phyloP scores from a whole-genome alignment of 2,888 invertebrate genomes.

The Chymomyza caudatula region DNA sequence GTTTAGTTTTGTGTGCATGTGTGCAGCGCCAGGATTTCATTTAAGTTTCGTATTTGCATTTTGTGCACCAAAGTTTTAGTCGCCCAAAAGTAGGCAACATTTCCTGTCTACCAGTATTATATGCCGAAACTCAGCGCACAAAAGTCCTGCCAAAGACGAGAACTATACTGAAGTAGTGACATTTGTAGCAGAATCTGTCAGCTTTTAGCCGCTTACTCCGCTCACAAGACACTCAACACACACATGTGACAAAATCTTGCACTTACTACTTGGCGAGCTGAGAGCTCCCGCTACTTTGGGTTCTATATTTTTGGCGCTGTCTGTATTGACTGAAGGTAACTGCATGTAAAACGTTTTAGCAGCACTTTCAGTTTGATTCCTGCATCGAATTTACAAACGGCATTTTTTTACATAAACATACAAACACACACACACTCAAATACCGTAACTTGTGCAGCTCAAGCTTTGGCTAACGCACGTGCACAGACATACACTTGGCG shows the following conservation, averaged over 20 bases:
- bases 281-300: neutral
- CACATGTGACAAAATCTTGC: neutral
- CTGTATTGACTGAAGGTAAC: neutral
- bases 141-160: slow-evolving; percentile 6
- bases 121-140: neutral
- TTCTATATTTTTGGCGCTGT: neutral
- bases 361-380: slow-evolving; percentile 43
- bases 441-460: neutral
- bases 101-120: neutral
- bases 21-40: slow-evolving; percentile 56
- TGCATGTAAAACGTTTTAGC: slow-evolving; percentile 28
- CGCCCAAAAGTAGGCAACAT: slow-evolving; percentile 28
- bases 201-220: slow-evolving; percentile 18
- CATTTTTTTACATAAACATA: no score
- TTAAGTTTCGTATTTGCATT: slow-evolving; percentile 64
- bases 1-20: slow-evolving; percentile 47
- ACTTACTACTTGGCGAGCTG: neutral
- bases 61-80: slow-evolving; percentile 33
- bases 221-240: neutral
- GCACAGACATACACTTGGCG: neutral
- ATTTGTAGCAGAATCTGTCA: slow-evolving; percentile 16
- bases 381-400: slow-evolving; percentile 3
- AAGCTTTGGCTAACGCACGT: slow-evolving; percentile 13
- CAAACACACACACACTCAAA: neutral
- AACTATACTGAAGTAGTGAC: neutral